Conservation (phyloP, 1,140 invertebrate genomes). For the Drosophila rufa region DNA sequence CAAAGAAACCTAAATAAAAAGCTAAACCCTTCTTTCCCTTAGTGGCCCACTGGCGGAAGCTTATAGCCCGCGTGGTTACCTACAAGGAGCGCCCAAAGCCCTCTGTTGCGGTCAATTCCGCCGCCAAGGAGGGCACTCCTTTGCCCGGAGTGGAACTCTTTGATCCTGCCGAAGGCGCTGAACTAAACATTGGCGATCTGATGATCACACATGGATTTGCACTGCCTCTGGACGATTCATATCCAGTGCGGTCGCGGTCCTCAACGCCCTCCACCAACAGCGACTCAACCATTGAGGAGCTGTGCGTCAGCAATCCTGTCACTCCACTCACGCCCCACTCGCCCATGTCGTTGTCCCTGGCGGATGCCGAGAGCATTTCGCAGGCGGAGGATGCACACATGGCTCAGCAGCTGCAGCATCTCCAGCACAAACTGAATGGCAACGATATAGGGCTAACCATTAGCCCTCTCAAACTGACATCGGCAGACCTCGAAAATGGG, state of each 20-base stretch:
- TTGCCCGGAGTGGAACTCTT: slow-evolving; percentile 88
- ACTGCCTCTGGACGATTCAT: slow-evolving; percentile 63
- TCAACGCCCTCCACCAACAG: slow-evolving; percentile 65
- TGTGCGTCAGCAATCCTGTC: slow-evolving; percentile 52
- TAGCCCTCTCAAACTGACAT: slow-evolving; percentile 51
- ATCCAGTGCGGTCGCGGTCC: slow-evolving; percentile 69
- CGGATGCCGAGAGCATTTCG: slow-evolving; percentile 47
- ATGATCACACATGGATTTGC: slow-evolving; percentile 78
- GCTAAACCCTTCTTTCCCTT: neutral
- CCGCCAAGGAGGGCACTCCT: slow-evolving; percentile 87
- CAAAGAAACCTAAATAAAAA: neutral
- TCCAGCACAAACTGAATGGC: slow-evolving; percentile 74
- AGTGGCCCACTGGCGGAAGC: slow-evolving; percentile 88
- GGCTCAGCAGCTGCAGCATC: slow-evolving; percentile 64
- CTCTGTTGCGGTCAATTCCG: slow-evolving; percentile 66
- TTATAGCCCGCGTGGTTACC: slow-evolving; percentile 89
- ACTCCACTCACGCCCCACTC: slow-evolving; percentile 61
- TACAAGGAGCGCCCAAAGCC: slow-evolving; percentile 87
- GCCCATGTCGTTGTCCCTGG: slow-evolving; percentile 64
- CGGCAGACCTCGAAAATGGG: slow-evolving; percentile 57
- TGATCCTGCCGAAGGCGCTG: slow-evolving; percentile 84
- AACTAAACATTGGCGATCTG: slow-evolving; percentile 76
- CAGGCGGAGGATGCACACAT: slow-evolving; percentile 65
- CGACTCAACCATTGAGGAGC: slow-evolving; percentile 71
- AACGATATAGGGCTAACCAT: slow-evolving; percentile 35